Percentiles rank a stretch among this genome's conserved stretches.
These are phyloP conservation scores for Enhydra lutris DNA, from an alignment of 2,113 vertebrate genomes.

Conservation along the genomic window DNA sequence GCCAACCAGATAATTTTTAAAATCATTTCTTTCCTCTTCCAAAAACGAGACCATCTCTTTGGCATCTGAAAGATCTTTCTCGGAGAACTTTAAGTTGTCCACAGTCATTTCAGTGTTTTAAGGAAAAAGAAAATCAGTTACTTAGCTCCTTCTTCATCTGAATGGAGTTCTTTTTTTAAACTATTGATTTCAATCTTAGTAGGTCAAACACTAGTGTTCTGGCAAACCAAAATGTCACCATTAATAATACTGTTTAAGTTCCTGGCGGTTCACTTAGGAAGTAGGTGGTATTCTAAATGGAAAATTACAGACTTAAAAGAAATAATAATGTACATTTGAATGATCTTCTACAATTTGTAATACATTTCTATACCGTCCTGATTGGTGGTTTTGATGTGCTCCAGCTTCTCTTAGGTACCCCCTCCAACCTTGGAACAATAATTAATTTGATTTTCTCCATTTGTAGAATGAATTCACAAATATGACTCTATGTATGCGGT, in stretches of 20 bases:
- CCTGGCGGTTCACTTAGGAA: background rate
- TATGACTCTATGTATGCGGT: background rate
- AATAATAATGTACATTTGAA: background rate
- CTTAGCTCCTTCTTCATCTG: background rate
- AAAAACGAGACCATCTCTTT: background rate
- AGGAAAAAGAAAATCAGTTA: background rate
- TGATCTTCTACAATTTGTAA: background rate
- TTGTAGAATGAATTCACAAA: background rate
- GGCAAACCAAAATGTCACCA: background rate
- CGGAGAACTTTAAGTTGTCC: background rate
- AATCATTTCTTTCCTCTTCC: background rate
- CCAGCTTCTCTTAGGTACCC: background rate
- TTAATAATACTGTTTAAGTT: constrained; percentile 37
- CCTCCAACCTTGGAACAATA: background rate
- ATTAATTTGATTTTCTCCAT: background rate
- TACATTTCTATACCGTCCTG: background rate
- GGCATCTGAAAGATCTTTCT: background rate
- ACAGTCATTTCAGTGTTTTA: background rate
- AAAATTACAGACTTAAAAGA: constrained; percentile 9
- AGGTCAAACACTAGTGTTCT: background rate
- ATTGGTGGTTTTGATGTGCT: background rate
- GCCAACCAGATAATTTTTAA: background rate
- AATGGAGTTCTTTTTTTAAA: background rate
- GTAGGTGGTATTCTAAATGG: background rate
- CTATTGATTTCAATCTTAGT: background rate